Evolutionary conservation across 2,888 invertebrate species (phyloP).

Genomic region (Synergus itoensis): DNA sequence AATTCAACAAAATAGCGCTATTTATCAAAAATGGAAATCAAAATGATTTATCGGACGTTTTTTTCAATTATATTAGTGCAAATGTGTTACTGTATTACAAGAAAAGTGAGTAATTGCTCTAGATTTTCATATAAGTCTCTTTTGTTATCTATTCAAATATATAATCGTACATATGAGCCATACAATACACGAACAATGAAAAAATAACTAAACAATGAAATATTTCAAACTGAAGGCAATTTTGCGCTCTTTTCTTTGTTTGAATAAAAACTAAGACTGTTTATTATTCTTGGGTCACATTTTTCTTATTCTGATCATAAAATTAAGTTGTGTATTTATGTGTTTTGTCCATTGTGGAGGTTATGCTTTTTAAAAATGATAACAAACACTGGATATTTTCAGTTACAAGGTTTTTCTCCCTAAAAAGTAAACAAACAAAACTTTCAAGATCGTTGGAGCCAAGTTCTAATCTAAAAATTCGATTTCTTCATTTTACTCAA

Average conservation of each 20-base stretch:
- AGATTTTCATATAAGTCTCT: not conserved
- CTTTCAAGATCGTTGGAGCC: too few relatives aligned
- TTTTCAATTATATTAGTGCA: not conserved
- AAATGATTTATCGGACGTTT: not conserved
- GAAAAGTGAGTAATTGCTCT: slow-evolving; percentile 24
- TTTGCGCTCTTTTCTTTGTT: not conserved
- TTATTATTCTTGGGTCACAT: not conserved
- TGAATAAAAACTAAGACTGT: not conserved
- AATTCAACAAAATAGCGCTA: not conserved
- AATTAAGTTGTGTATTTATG: not conserved
- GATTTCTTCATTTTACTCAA: too few relatives aligned
- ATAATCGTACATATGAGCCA: not conserved
- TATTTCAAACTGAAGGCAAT: not conserved
- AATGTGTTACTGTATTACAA: slow-evolving; percentile 14
- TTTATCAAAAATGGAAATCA: not conserved
- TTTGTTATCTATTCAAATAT: not conserved
- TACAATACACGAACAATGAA: slow-evolving; percentile 43
- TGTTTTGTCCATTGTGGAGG: not conserved
- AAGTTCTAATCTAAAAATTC: too few relatives aligned
- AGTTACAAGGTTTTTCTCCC: too few relatives aligned
- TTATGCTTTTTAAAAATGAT: not conserved
- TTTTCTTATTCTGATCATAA: not conserved
- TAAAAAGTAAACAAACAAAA: too few relatives aligned
- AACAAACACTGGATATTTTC: not conserved
- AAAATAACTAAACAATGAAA: slow-evolving; percentile 44